A percentile compares a stretch with the other conserved stretches of the same genome.
phyloP scores from a whole-genome alignment of 2,113 vertebrate genomes.

The Psittacula cyanocephala region DNA sequence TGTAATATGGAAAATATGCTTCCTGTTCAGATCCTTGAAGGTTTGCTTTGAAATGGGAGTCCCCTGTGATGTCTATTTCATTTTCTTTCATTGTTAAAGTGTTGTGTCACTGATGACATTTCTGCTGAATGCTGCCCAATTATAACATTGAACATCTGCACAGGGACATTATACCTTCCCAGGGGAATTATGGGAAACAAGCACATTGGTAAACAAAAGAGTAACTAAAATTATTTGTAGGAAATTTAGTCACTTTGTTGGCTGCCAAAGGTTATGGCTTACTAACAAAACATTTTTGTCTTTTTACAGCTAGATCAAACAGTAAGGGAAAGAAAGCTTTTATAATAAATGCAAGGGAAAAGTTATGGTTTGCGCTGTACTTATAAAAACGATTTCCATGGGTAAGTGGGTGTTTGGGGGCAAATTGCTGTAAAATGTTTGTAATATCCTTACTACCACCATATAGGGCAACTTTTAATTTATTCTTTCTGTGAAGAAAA shows the following conservation, averaged over 20 bases:
- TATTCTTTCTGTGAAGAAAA: constrained; percentile 39
- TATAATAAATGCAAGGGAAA: neutral
- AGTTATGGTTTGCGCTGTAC: neutral
- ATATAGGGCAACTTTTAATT: neutral
- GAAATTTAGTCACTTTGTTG: constrained; percentile 48
- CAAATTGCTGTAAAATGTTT: constrained; percentile 7
- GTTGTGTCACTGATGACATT: constrained; percentile 56
- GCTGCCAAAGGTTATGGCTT: constrained; percentile 38
- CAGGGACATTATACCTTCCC: neutral
- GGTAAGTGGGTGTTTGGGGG: neutral
- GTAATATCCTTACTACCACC: neutral
- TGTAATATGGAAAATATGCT: constrained; percentile 58
- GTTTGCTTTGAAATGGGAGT: constrained; percentile 66
- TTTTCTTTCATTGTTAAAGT: constrained; percentile 46
- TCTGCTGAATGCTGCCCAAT: constrained; percentile 55
- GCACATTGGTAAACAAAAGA: constrained; percentile 22
- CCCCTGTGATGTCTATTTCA: constrained; percentile 50
- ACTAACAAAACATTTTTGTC: constrained; percentile 34
- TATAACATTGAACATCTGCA: constrained; percentile 55
- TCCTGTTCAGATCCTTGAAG: constrained; percentile 50
- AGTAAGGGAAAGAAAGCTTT: constrained; percentile 26
- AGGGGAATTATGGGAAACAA: constrained; percentile 24
- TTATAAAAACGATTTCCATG: constrained; percentile 30
- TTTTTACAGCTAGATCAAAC: constrained; percentile 54
- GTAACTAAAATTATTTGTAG: constrained; percentile 39